phyloP scores from a whole-genome alignment of 2,113 vertebrate species.

The Nycticryphes semicollaris region DNA sequence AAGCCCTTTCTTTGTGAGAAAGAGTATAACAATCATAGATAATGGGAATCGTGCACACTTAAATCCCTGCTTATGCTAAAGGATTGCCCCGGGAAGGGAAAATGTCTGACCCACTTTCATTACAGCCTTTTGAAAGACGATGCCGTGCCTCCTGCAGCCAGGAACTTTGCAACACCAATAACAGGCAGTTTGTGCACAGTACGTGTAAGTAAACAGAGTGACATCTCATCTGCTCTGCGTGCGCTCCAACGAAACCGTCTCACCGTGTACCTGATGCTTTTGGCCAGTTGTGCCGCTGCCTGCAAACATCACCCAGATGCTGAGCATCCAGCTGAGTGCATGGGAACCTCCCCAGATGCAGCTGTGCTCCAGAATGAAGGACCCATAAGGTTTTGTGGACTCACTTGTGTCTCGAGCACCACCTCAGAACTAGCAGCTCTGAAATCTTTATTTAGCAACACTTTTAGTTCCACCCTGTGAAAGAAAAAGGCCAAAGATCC shows the following conservation, averaged over 20 bases:
- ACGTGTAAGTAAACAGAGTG: slow-evolving; percentile 57
- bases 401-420: neutral
- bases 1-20: slow-evolving; percentile 51
- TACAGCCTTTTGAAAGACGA: neutral
- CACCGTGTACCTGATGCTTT: neutral
- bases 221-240: slow-evolving; percentile 47
- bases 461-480: neutral
- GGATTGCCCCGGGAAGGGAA: slow-evolving; percentile 56
- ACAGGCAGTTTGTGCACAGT: slow-evolving; percentile 54
- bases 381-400: neutral
- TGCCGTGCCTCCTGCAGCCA: slow-evolving; percentile 46
- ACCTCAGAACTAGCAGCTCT: neutral
- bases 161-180: slow-evolving; percentile 42
- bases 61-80: slow-evolving; percentile 63
- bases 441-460: neutral
- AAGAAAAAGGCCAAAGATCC: neutral
- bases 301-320: neutral
- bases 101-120: slow-evolving; percentile 59
- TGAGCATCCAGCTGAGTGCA: accelerated
- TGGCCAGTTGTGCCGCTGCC: neutral
- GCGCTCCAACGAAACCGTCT: neutral
- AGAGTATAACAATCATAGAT: slow-evolving; percentile 20
- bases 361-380: neutral
- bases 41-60: slow-evolving; percentile 32
- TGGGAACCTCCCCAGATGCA: neutral